Evolutionary conservation across 2,797 vertebrate species (phyloP).

Genomic region (Ceyx erithaca): DNA sequence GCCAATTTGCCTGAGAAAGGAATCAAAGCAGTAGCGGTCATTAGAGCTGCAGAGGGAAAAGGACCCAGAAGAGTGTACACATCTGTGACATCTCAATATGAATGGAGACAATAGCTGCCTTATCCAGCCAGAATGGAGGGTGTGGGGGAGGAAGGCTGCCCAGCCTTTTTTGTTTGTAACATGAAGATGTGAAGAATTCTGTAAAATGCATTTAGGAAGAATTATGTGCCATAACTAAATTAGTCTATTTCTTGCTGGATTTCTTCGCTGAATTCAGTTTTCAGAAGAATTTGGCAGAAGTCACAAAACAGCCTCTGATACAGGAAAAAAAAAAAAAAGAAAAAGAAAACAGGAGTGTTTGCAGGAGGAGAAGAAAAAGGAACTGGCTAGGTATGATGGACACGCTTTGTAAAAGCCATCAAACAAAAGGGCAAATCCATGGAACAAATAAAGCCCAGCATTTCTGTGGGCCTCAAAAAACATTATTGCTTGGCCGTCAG

Average conservation of each 20-base stretch:
- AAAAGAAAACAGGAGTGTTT: not conserved
- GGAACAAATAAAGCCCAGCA: not conserved
- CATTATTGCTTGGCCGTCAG: not conserved
- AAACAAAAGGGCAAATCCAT: not conserved
- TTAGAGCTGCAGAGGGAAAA: slow-evolving; percentile 24
- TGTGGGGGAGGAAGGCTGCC: not conserved
- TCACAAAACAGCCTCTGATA: not conserved
- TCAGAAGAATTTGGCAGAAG: not conserved
- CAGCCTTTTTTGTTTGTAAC: not conserved
- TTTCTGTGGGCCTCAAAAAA: not conserved
- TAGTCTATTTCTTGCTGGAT: not conserved
- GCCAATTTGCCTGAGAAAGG: slow-evolving; percentile 23
- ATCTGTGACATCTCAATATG: slow-evolving; percentile 53
- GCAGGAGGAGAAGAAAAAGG: not conserved
- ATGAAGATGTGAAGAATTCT: not conserved
- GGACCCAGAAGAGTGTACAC: slow-evolving; percentile 11
- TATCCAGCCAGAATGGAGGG: not conserved
- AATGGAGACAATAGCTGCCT: slow-evolving; percentile 48
- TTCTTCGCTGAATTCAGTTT: not conserved
- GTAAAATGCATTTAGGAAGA: not conserved
- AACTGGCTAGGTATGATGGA: not conserved
- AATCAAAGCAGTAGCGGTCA: slow-evolving; percentile 11
- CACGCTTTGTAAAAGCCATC: not conserved
- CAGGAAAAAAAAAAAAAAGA: not conserved
- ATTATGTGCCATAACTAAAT: not conserved